A percentile compares a stretch with the other conserved stretches of the same genome.
Evolutionary conservation across 2,888 invertebrate species (phyloP).

Genomic region (Nemotelus pantherinus): DNA sequence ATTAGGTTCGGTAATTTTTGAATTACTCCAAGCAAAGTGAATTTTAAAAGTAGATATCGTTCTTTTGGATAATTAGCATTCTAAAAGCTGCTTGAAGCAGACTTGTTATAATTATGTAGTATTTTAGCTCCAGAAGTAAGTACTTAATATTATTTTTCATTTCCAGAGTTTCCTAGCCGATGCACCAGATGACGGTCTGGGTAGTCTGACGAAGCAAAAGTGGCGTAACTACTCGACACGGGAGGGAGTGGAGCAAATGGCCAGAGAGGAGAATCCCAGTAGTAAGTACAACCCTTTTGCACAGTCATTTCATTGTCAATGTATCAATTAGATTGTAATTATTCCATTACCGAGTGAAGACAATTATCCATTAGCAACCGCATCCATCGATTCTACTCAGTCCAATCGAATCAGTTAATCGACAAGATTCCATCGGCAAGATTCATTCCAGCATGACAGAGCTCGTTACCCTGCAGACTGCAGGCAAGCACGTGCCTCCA

Average conservation of each 20-base stretch:
- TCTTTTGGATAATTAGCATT: no score
- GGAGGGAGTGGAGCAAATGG: constrained; percentile 55
- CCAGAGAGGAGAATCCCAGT: constrained; percentile 11
- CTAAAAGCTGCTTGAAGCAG: no score
- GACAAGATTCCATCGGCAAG: background rate
- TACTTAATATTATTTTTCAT: background rate
- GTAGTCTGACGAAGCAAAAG: constrained; percentile 58
- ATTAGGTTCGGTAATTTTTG: no score
- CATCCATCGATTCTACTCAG: no score
- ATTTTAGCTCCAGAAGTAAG: no score
- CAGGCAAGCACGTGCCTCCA: constrained; percentile 33
- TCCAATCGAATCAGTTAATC: background rate
- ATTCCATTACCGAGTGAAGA: no score
- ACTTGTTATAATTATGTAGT: no score
- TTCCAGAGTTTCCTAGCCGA: constrained; percentile 58
- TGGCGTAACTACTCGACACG: constrained; percentile 57
- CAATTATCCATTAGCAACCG: no score
- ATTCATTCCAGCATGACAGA: background rate
- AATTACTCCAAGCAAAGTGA: no score
- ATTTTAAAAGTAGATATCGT: no score
- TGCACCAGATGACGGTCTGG: constrained; percentile 54
- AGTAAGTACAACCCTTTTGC: constrained; percentile 20
- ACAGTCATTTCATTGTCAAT: background rate
- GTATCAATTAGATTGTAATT: background rate
- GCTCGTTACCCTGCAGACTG: background rate